Evolutionary conservation across 2,113 vertebrate genomes (phyloP), one percentile per base, ranked within the genome.

Genomic region (Grus americana): DNA sequence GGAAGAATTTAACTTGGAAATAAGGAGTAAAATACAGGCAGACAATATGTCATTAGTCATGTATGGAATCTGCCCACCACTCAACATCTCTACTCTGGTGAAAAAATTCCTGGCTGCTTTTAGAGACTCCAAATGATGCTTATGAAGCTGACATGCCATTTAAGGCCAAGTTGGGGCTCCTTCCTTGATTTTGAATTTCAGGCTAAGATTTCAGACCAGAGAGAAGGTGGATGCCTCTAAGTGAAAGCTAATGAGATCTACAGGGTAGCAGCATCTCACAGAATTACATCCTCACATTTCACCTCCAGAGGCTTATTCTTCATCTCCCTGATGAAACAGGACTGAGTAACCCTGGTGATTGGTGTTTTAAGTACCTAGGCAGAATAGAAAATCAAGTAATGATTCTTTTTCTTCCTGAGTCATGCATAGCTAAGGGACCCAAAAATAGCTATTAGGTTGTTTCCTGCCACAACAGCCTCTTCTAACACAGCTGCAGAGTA

Each of bases 341-440:
- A 57, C 65, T 95, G 73, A 96, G 66, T 79, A 86, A 88, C 47
- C 61, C 65, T 65, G 54, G 30, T 92, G 92, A 94, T 3, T 92
- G 61, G 47, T 78, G 54, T 84, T 93, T 46, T 79, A 96, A 96
- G 86, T 78, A 92, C 76, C 52, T 81, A 93, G 36, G 66, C 76
- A 93, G 88, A 96, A 96, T 89, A 93, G 92, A 79, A 96, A 97
- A 96, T 96, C 92, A 96, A 96, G 83, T 79, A 88, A 83, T 65
- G 40, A 96, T 96, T 88, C 72, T 95, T 93, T 74, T 94, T 94
- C 57, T 95, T 96, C 92, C 92, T 89, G 92, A 97, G 76, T 91
- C 86, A 94, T 87, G 52, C 36, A 57, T 75, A 93, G 92, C 65
- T 91, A 81, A 90, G 47, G 73, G 44, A 80, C 27, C 38, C 83